These are phyloP conservation scores for Salvator merianae DNA, from an alignment of 2,113 vertebrate genomes.

Conservation along the genomic window DNA sequence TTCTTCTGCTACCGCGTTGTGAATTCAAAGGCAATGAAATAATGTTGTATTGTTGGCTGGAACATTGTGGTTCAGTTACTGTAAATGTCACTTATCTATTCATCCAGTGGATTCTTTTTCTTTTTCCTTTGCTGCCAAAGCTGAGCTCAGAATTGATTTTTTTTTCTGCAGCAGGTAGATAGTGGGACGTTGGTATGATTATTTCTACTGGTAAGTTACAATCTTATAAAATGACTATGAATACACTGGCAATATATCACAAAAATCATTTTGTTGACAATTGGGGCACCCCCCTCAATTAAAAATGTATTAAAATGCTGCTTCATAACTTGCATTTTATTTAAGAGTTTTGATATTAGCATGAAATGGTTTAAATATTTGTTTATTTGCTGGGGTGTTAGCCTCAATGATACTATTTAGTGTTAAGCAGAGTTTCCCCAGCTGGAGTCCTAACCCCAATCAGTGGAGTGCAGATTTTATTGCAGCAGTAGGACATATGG, in stretches of 20 bases:
- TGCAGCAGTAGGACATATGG: too few relatives aligned
- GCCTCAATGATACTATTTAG: too few relatives aligned
- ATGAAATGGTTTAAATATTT: too few relatives aligned
- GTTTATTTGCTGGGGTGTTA: too few relatives aligned
- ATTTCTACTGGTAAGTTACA: neutral
- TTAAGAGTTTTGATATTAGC: too few relatives aligned
- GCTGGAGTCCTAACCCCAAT: too few relatives aligned
- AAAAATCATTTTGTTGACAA: neutral
- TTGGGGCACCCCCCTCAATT: neutral
- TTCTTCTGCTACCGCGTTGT: neutral
- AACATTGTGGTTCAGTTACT: neutral
- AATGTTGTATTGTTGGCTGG: constrained; percentile 15
- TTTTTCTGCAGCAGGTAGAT: constrained; percentile 41
- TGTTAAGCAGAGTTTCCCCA: too few relatives aligned
- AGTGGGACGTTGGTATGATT: neutral
- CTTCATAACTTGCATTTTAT: too few relatives aligned
- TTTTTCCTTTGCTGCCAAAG: neutral
- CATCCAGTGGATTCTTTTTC: constrained; percentile 13
- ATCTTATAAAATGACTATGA: too few relatives aligned
- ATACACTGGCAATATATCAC: constrained; percentile 2
- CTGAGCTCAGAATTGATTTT: constrained; percentile 4
- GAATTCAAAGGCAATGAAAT: neutral
- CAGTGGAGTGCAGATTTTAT: too few relatives aligned
- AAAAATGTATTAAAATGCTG: neutral
- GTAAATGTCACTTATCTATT: constrained; percentile 24